A percentile compares a stretch with the other conserved stretches of the same genome.
These are phyloP conservation scores for Barnardius zonarius DNA, from an alignment of 2,113 vertebrate genomes.

Conservation along the genomic window DNA sequence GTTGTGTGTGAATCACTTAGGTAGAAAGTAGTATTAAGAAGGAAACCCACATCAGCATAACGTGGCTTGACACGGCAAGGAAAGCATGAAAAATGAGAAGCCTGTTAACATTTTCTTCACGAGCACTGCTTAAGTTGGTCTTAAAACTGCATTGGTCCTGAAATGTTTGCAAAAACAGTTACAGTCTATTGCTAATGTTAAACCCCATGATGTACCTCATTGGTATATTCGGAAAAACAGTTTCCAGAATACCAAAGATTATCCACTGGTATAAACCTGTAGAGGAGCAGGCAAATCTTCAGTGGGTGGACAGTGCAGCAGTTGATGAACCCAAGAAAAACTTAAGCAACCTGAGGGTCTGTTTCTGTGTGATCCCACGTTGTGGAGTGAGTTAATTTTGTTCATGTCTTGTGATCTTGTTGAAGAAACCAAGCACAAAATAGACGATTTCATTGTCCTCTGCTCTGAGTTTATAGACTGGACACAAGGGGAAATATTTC, in stretches of 20 bases:
- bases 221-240: not conserved
- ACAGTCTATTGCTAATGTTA: fast-evolving
- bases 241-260: too few species aligned
- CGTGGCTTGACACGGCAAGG: not conserved
- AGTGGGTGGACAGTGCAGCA: fast-evolving
- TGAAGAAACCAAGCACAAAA: not conserved
- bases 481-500: not conserved
- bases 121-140: not conserved
- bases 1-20: not conserved
- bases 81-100: not conserved
- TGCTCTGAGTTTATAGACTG: not conserved
- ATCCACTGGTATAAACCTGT: fast-evolving
- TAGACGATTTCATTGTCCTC: not conserved
- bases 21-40: not conserved
- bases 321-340: not conserved
- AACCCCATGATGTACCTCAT: too few species aligned
- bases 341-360: not conserved
- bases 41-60: not conserved
- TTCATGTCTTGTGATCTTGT: not conserved
- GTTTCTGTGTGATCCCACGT: fast-evolving
- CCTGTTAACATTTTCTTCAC: too few species aligned
- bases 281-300: not conserved
- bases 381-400: too few species aligned
- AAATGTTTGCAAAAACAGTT: not conserved
- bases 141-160: fast-evolving